Percentiles rank a stretch among this genome's conserved stretches.
phyloP scores from a whole-genome alignment of 2,113 vertebrate genomes.

The Nettapus auritus region DNA sequence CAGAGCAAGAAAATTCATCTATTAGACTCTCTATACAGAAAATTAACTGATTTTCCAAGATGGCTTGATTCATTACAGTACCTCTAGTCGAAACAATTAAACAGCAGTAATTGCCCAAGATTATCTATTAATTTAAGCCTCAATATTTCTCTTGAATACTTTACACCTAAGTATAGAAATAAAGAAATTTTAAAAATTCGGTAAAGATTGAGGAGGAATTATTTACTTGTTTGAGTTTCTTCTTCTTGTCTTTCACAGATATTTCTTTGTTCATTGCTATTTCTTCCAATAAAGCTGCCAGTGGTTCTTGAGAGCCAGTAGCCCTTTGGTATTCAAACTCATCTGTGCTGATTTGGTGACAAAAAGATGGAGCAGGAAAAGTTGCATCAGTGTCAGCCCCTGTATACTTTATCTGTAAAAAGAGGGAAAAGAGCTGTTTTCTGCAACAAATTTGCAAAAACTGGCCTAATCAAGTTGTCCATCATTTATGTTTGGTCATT shows the following conservation, averaged over 20 bases:
- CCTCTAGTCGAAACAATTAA: neutral
- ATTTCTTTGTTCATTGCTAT: conserved; percentile 80
- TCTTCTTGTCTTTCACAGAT: conserved; percentile 87
- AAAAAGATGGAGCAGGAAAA: conserved; percentile 73
- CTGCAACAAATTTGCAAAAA: neutral
- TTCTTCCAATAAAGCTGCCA: conserved; percentile 81
- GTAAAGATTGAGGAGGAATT: neutral
- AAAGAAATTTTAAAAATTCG: neutral
- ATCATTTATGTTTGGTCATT: too few species aligned
- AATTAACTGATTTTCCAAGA: neutral
- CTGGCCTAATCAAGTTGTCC: neutral
- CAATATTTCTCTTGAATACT: neutral
- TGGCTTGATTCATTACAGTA: neutral
- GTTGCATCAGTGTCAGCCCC: conserved; percentile 79
- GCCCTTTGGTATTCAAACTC: conserved; percentile 83
- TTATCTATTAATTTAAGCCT: neutral
- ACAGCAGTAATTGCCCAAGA: neutral
- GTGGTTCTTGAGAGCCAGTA: conserved; percentile 75
- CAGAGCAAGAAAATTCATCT: neutral
- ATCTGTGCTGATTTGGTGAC: conserved; percentile 78
- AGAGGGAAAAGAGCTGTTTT: neutral
- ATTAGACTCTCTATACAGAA: neutral
- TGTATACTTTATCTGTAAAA: conserved; percentile 84
- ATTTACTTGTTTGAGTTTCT: conserved; percentile 85
- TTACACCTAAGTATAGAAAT: neutral